Evolutionary conservation across 2,797 vertebrate genomes (phyloP).

Genomic region (Falco naumanni): DNA sequence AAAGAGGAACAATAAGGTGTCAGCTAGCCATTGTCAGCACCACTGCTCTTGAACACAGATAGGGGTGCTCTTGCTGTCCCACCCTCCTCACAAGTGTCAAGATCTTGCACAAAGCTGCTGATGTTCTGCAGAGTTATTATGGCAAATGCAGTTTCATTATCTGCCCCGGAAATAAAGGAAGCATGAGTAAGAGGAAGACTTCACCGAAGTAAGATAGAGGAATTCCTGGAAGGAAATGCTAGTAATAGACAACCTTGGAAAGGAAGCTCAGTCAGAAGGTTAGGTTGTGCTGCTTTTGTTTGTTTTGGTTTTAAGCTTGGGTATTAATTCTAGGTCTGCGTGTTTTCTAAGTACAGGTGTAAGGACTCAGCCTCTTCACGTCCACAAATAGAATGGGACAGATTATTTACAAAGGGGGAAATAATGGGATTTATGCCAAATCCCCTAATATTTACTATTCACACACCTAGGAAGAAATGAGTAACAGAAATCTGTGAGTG

Average conservation of each 20-base stretch:
- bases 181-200: neutral
- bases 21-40: neutral
- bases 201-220: neutral
- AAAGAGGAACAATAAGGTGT: neutral
- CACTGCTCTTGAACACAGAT: neutral
- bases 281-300: neutral
- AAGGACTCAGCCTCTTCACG: neutral
- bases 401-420: neutral
- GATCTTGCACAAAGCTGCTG: neutral
- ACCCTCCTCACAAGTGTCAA: neutral
- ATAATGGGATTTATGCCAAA: neutral
- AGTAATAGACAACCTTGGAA: neutral
- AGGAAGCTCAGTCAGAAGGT: neutral
- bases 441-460: neutral
- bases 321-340: neutral
- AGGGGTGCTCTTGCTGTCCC: neutral
- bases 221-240: conserved; percentile 3
- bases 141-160: neutral
- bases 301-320: neutral
- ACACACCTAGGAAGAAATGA: neutral
- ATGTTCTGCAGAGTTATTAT: conserved; percentile 5
- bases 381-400: neutral
- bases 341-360: neutral
- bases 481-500: neutral
- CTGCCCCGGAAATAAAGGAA: neutral